Evolutionary conservation across 2,888 invertebrate genomes (phyloP).

Genomic region (Macrostomum cliftonense): DNA sequence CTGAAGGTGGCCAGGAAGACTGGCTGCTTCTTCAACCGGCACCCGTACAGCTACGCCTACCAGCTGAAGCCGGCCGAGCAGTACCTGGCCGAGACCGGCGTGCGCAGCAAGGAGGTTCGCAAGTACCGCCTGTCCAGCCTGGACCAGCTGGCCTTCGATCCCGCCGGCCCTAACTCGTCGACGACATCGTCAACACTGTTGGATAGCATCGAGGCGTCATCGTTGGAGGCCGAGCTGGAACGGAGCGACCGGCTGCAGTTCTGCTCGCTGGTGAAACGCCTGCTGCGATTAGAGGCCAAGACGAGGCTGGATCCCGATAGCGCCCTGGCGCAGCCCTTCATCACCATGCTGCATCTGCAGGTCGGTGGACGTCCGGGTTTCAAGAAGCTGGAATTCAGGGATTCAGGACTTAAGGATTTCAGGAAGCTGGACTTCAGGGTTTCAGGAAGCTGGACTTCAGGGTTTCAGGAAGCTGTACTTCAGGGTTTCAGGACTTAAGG

Average conservation of each 20-base stretch:
- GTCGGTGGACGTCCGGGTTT: too few relatives aligned
- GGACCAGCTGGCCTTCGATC: constrained; percentile 56
- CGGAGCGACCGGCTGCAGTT: constrained; percentile 91
- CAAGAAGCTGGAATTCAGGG: too few relatives aligned
- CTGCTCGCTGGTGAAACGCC: constrained; percentile 84
- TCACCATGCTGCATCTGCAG: constrained; percentile 62
- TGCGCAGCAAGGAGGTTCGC: constrained; percentile 93
- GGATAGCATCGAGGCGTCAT: too few relatives aligned
- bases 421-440: too few relatives aligned
- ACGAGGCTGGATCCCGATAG: constrained; percentile 82
- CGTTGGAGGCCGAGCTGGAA: constrained; percentile 51
- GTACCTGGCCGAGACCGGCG: constrained; percentile 86
- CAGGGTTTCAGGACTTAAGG: too few relatives aligned
- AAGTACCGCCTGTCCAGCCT: constrained; percentile 98
- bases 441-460: too few relatives aligned
- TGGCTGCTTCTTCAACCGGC: constrained; percentile 83
- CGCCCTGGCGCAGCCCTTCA: constrained; percentile 82
- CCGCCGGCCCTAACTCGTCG: too few relatives aligned
- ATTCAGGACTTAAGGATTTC: too few relatives aligned
- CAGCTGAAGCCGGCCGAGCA: constrained; percentile 73
- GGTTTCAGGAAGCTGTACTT: too few relatives aligned
- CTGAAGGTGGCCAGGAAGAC: constrained; percentile 89
- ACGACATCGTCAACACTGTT: too few relatives aligned
- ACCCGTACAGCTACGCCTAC: constrained; percentile 41
- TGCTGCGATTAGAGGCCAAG: constrained; percentile 94